Evolutionary conservation across 2,888 invertebrate species (phyloP).

Genomic region (Agonopterix arenella): DNA sequence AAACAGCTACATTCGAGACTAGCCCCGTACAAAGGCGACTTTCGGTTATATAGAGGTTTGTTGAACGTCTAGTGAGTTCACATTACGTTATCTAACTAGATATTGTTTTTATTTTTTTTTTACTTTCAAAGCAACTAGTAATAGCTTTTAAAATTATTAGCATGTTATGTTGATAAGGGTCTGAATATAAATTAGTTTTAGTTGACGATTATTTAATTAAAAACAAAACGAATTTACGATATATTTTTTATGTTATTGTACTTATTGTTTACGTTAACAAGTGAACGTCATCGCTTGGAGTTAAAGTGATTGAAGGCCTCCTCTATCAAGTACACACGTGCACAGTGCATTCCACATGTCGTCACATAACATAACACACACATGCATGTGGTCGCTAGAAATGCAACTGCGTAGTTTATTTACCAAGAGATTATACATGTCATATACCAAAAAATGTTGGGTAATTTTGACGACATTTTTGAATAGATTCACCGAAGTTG

Average conservation of each 20-base stretch:
- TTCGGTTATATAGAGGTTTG: slow-evolving; percentile 45
- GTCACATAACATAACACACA: slow-evolving; percentile 21
- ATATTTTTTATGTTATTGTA: no score
- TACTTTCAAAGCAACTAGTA: no score
- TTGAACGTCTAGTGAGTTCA: slow-evolving; percentile 50
- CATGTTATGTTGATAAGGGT: no score
- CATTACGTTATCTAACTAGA: slow-evolving; percentile 22
- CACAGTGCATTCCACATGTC: slow-evolving; percentile 26
- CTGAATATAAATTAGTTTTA: no score
- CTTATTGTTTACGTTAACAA: background rate
- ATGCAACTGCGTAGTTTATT: slow-evolving; percentile 63
- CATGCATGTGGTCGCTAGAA: slow-evolving; percentile 25
- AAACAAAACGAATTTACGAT: no score
- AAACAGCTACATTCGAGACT: slow-evolving; percentile 48
- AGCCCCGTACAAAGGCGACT: slow-evolving; percentile 31
- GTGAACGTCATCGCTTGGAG: slow-evolving; percentile 2
- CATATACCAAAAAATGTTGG: background rate
- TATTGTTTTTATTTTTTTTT: no score
- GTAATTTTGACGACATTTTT: background rate
- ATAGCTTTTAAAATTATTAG: no score
- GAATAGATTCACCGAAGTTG: no score
- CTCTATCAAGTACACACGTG: slow-evolving; percentile 36
- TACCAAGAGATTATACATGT: slow-evolving; percentile 17
- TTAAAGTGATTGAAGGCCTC: slow-evolving; percentile 23
- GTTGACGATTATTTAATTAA: no score